Percentiles rank a stretch among this genome's conserved stretches.
Evolutionary conservation across 2,888 invertebrate genomes (phyloP).

Genomic region (Leptogaster cylindrica): DNA sequence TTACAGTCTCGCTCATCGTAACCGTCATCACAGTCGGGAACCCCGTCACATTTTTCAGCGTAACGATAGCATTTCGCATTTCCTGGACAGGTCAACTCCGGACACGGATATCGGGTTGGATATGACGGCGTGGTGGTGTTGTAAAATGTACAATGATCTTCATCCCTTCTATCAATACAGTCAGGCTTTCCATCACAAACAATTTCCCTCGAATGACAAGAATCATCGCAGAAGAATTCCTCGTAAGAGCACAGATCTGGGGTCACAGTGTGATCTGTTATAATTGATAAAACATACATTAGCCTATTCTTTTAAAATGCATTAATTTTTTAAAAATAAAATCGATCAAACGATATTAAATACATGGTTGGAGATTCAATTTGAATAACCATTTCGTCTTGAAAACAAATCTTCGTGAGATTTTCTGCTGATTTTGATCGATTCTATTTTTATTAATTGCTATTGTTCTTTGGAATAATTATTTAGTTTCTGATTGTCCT

Average conservation of each 20-base stretch:
- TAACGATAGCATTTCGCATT: constrained; percentile 63
- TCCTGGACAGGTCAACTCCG: constrained; percentile 65
- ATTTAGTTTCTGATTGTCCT: no score
- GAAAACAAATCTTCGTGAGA: no score
- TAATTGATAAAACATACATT: neutral
- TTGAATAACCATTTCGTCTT: no score
- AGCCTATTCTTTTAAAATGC: neutral
- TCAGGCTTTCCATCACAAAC: constrained; percentile 69
- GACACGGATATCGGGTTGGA: constrained; percentile 53
- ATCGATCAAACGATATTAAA: neutral
- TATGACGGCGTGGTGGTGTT: constrained; percentile 33
- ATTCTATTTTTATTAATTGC: no score
- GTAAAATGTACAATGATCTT: constrained; percentile 57
- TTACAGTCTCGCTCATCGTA: constrained; percentile 68
- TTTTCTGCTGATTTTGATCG: neutral
- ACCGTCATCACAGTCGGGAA: constrained; percentile 66
- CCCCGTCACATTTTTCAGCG: constrained; percentile 65
- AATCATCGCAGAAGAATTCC: constrained; percentile 67
- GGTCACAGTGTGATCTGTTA: constrained; percentile 5
- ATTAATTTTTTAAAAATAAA: neutral
- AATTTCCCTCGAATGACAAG: constrained; percentile 68
- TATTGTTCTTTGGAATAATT: no score
- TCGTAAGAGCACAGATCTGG: constrained; percentile 55
- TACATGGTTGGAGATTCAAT: neutral
- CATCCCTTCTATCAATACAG: constrained; percentile 70